Conservation (phyloP, 2,113 vertebrate species). For the Pachycephala philippinensis region DNA sequence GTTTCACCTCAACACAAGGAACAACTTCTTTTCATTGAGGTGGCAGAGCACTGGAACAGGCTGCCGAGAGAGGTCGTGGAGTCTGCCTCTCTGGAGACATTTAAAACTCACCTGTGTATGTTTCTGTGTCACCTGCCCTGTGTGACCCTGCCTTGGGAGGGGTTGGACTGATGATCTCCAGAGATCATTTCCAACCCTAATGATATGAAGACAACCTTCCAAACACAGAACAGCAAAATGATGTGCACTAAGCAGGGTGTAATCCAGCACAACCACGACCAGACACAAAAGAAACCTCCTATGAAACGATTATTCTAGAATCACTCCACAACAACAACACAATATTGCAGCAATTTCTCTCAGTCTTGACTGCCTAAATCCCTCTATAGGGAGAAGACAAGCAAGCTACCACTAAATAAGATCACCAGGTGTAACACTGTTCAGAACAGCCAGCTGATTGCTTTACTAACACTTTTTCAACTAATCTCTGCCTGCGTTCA, state of each 20-base stretch:
- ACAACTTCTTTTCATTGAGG: background rate
- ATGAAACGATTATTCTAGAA: background rate
- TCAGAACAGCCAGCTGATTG: background rate
- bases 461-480: background rate
- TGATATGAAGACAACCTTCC: background rate
- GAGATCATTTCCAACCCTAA: background rate
- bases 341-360: background rate
- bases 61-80: fast-evolving
- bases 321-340: background rate
- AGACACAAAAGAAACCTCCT: background rate
- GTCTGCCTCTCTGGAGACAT: background rate
- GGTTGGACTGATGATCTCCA: background rate
- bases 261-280: background rate
- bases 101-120: background rate
- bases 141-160: background rate
- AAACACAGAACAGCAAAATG: background rate
- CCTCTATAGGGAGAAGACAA: background rate
- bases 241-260: background rate
- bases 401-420: background rate
- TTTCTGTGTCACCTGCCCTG: background rate
- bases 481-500: background rate
- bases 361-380: background rate
- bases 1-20: background rate
- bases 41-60: background rate
- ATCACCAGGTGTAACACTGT: background rate